A percentile compares a stretch with the other conserved stretches of the same genome.
phyloP scores from a whole-genome alignment of 2,888 invertebrate species.

The Epirrhoe alternata region DNA sequence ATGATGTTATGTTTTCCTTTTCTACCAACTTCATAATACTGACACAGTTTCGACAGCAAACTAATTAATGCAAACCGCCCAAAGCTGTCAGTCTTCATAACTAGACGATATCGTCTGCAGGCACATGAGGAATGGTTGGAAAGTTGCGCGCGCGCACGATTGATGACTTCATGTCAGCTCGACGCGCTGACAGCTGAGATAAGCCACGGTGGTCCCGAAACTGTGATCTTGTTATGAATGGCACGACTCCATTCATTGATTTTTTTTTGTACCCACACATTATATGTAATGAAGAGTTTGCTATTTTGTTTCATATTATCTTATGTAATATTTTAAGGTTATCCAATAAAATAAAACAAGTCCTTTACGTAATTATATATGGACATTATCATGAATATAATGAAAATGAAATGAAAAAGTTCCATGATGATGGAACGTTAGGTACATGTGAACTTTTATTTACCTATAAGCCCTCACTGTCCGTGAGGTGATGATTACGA shows the following conservation, averaged over 20 bases:
- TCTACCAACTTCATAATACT: no score
- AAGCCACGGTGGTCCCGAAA: constrained; percentile 64
- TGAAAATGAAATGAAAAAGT: no score
- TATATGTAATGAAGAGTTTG: neutral
- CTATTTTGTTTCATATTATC: neutral
- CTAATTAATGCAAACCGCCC: constrained; percentile 50
- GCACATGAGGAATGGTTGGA: constrained; percentile 56
- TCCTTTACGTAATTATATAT: no score
- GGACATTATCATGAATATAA: no score
- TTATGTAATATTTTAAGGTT: no score
- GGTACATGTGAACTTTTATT: no score
- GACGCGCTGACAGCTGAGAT: constrained; percentile 54
- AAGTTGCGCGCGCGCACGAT: constrained; percentile 59
- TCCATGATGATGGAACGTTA: no score
- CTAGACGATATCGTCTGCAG: constrained; percentile 38
- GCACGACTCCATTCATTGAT: constrained; percentile 50
- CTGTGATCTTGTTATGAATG: constrained; percentile 57
- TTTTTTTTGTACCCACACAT: neutral
- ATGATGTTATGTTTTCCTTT: no score
- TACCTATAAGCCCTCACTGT: no score
- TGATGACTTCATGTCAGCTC: constrained; percentile 62
- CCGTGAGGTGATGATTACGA: no score
- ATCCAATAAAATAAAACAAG: no score
- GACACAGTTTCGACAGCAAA: constrained; percentile 28
- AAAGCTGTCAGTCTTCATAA: constrained; percentile 45